phyloP scores from a whole-genome alignment of 2,113 vertebrate species.

The Miniopterus natalensis region DNA sequence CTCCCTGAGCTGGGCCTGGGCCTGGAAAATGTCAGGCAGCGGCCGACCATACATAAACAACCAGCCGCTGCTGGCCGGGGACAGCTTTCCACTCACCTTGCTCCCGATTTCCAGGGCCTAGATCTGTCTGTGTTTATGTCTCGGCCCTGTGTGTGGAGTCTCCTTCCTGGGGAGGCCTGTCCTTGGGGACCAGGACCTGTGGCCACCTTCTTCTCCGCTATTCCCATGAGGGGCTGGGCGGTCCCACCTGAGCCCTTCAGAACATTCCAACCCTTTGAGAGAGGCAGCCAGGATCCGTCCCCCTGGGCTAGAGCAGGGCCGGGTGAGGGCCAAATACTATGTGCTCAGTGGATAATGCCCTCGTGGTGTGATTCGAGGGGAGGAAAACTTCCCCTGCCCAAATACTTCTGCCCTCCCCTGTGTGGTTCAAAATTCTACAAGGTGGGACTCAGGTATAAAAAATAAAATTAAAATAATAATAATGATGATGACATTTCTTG shows the following conservation, averaged over 20 bases:
- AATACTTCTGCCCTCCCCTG: background rate
- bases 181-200: background rate
- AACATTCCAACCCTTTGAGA: background rate
- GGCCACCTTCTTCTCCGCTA: background rate
- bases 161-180: background rate
- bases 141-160: background rate
- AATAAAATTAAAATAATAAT: background rate
- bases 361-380: background rate
- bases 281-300: background rate
- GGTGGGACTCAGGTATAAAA: background rate
- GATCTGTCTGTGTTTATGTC: conserved; percentile 54
- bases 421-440: conserved; percentile 5
- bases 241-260: background rate
- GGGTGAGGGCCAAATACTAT: accelerated
- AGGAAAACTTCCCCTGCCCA: background rate
- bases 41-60: background rate
- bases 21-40: conserved; percentile 34
- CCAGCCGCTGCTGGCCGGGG: background rate
- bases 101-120: conserved; percentile 21
- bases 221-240: accelerated
- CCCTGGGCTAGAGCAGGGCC: too few species aligned
- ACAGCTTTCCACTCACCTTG: conserved; percentile 20
- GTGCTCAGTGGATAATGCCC: background rate
- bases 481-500: background rate
- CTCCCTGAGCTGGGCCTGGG: background rate